phyloP scores from a whole-genome alignment of 2,113 vertebrate genomes.

The Periophthalmodon schlosseri region DNA sequence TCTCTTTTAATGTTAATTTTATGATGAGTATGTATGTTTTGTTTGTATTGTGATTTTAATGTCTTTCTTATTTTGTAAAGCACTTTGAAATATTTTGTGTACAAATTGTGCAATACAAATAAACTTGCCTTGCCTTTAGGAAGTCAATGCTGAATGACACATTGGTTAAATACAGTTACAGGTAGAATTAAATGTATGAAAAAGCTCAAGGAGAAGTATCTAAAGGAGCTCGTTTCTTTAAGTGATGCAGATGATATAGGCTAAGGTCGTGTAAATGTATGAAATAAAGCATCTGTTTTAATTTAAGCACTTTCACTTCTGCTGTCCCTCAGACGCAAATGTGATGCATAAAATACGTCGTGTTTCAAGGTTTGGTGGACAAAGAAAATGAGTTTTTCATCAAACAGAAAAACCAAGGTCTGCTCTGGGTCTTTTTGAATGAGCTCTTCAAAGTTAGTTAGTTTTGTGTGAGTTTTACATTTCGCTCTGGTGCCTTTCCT shows the following conservation, averaged over 20 bases:
- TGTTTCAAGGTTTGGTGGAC: neutral
- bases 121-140: no score
- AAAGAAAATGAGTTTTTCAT: neutral
- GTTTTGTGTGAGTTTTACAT: slow-evolving; percentile 25
- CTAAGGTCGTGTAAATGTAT: neutral
- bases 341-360: neutral
- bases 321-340: neutral
- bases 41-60: no score
- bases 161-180: no score
- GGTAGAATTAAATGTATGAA: no score
- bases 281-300: neutral
- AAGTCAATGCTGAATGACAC: no score
- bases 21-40: no score
- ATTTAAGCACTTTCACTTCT: neutral
- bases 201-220: neutral
- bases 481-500: slow-evolving; percentile 19
- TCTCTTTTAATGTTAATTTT: no score
- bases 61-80: no score
- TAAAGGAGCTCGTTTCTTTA: neutral
- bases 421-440: neutral
- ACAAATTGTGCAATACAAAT: no score
- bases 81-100: no score
- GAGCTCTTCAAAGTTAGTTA: neutral
- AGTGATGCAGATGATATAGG: neutral
- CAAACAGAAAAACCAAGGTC: neutral